Evolutionary conservation across 2,113 vertebrate genomes (phyloP), one percentile per base, ranked within the genome.

Genomic region (Cinclus cinclus): DNA sequence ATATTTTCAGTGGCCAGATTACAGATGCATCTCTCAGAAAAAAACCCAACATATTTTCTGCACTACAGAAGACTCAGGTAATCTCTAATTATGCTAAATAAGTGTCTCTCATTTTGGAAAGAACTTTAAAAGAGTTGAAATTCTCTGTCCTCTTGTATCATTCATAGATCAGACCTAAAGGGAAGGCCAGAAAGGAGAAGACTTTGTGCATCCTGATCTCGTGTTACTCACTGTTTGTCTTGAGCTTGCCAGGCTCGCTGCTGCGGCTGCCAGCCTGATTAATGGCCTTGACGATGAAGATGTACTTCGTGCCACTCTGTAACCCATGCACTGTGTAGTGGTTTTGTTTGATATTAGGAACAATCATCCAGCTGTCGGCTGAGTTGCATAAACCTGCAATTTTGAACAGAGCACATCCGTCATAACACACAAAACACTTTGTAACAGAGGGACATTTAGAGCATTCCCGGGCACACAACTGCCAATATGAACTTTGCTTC

Each of bases 281-380:
- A 95, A 99, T 99, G 93, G 99, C 99, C 96, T 99, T 99, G 89
- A 99, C 99, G 39, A 99, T 97, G 97, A 99, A 99, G 97, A 99
- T 98, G 96, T 99, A 99, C 97, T 98, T 99, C 41, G 99, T 99
- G 87, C 99, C 99, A 41, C 99, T 99, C 97, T 99, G 99, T 30
- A 99, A 97, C 50, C 99, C 99, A 0, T 99, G 99, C 89, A 99
- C 99, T 0, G 99, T 99, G 98, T 99, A 99, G 98, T 99, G 99
- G 96, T 99, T 99, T 94, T 99, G 99, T 94, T 99, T 99, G 96
- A 99, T 99, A 97, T 99, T 99, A 85, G 99, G 99, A 83, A 99
- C 99, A 83, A 99, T 99, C 99, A 99, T 99, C 99, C 99, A 99
- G 98, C 99, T 99, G 95, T 99, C 99, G 39, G 99, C 98, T 11